Percentiles rank a stretch among this genome's conserved stretches.
Conservation (phyloP, 2,888 invertebrate genomes). For the Clistopyga incitator region DNA sequence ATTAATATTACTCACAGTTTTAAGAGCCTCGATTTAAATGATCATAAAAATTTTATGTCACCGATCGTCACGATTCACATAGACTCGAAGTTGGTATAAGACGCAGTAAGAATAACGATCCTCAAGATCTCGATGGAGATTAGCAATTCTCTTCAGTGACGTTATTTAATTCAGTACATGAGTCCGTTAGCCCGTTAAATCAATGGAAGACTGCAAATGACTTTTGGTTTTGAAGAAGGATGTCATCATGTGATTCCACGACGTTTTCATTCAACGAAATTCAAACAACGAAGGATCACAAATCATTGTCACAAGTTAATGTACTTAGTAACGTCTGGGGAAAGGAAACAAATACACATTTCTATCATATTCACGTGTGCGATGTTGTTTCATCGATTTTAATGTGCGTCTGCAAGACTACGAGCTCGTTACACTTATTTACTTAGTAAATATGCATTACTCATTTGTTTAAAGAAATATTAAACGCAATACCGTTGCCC, state of each 20-base stretch:
- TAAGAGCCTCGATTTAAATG: not conserved
- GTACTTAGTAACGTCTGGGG: not conserved
- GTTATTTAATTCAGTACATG: not conserved
- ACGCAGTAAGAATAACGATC: conserved; percentile 25
- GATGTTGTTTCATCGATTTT: not conserved
- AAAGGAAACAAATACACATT: not conserved
- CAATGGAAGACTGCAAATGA: not conserved
- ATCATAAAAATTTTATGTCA: conserved; percentile 47
- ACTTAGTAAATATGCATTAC: not conserved
- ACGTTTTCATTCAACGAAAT: not conserved
- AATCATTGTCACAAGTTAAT: conserved; percentile 21
- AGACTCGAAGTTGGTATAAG: not conserved
- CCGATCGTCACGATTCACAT: conserved; percentile 22
- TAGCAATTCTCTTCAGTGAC: not conserved
- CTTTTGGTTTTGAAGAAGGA: not conserved
- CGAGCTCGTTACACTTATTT: not conserved
- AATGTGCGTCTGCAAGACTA: not conserved
- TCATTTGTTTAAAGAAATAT: not conserved
- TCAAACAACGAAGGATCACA: not conserved
- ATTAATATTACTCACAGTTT: conserved; percentile 8
- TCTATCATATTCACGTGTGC: not conserved
- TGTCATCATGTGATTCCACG: not conserved
- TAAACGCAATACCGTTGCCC: not conserved
- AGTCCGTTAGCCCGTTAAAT: conserved; percentile 4
- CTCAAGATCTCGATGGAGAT: not conserved